Evolutionary conservation across 2,113 vertebrate genomes (phyloP).

Genomic region (Mustela lutreola): DNA sequence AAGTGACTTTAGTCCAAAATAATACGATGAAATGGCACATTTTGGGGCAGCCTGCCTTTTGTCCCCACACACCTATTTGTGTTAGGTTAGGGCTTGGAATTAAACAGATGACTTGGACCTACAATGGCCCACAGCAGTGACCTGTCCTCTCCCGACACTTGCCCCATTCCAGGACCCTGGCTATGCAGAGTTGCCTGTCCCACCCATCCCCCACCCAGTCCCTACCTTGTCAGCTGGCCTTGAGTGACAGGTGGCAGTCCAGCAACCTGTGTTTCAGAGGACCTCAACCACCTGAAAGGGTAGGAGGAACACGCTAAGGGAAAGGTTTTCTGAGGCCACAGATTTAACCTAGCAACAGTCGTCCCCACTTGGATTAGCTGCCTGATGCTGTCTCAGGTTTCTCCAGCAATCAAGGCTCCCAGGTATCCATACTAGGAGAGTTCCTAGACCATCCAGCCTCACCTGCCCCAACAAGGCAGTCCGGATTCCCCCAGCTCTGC

Average conservation of each 20-base stretch:
- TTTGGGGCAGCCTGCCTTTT: background rate
- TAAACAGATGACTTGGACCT: background rate
- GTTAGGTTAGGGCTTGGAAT: background rate
- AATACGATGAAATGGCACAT: background rate
- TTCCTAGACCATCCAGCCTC: background rate
- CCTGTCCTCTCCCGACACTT: background rate
- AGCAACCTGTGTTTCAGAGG: background rate
- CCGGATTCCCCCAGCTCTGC: background rate
- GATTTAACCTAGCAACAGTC: background rate
- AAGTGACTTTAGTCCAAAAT: background rate
- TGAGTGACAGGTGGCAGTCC: background rate
- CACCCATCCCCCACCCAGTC: background rate
- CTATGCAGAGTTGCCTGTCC: background rate
- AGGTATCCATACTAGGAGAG: background rate
- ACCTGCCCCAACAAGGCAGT: background rate
- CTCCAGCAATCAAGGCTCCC: background rate
- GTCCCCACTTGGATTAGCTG: background rate
- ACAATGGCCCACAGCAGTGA: background rate
- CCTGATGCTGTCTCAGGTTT: background rate
- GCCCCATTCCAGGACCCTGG: background rate
- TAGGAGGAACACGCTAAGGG: background rate
- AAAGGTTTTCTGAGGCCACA: background rate
- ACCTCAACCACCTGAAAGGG: background rate
- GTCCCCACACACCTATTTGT: background rate
- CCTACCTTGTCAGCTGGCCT: background rate